Evolutionary conservation across 2,888 invertebrate species (phyloP).

Genomic region (Hyppa rectilinea): DNA sequence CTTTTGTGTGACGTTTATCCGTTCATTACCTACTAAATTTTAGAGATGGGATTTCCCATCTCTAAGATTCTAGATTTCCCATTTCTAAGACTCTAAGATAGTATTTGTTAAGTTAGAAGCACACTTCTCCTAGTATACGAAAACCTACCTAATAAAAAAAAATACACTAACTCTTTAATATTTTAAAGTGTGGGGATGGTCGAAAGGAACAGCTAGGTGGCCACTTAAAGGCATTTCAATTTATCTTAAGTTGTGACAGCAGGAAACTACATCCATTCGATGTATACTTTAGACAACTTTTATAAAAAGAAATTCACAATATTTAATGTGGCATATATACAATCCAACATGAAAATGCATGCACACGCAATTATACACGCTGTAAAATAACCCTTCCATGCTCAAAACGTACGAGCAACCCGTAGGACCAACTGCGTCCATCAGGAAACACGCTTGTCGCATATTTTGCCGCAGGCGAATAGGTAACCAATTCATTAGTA

Average conservation of each 20-base stretch:
- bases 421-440: constrained; percentile 49
- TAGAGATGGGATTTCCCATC: too few species aligned
- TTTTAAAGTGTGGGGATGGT: too few species aligned
- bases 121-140: too few species aligned
- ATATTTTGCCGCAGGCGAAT: constrained; percentile 62
- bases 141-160: too few species aligned
- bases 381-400: not conserved
- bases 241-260: not conserved
- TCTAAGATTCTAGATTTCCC: too few species aligned
- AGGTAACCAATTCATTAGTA: constrained; percentile 79
- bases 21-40: not conserved
- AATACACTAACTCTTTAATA: too few species aligned
- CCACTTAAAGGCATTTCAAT: not conserved
- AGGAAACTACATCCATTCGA: not conserved
- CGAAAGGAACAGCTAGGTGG: too few species aligned
- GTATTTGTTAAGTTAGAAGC: not conserved
- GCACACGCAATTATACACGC: not conserved
- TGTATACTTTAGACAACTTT: not conserved
- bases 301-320: not conserved
- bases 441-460: constrained; percentile 55
- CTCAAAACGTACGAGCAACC: constrained; percentile 12
- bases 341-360: not conserved
- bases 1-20: not conserved
- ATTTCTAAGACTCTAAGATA: too few species aligned
- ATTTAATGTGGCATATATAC: not conserved